Base-by-base conservation (phyloP, 2,888 invertebrate species). In the Caenorhabditis afra region DNA sequence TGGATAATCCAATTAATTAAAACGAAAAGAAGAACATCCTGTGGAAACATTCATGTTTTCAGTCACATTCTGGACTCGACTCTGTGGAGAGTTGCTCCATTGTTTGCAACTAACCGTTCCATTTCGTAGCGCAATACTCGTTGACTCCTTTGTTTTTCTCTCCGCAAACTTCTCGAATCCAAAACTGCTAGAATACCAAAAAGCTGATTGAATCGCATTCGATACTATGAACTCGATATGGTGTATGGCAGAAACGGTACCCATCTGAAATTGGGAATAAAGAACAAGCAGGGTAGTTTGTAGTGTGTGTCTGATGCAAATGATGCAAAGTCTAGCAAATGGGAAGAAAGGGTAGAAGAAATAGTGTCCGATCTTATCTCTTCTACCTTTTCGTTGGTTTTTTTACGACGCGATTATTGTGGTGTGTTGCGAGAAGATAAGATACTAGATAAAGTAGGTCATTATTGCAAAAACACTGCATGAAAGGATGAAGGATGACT, bases 181-280 rank as follows among this genome's bases (percentile, higher is more conserved):
- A 68, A 89, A 87, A 62, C 84, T 77, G 44, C 83, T 83, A 44
- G 87, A 88, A 58, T 89, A 89, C 87, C 89, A 88, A 59, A 83
- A 89, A 7, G 88, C 81, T 2, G 86, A 81, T 83, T 88, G 70
- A 64, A 86, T n/a, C 3, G 88, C 88, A 77, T 88, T 88, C 10
- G 84, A 81, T 3, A 88, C 88, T n/a, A 80, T 61, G 50, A 87
- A 87, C 81, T 86, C 82, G 23, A 88, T 78, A 39, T 87, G 86
- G 39, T 87, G 85, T 65, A 87, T 74, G 3, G 79, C 67, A 23
- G 79, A 79, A 29, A 79, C 58, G 18, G 57, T 50, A 44, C 73
- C 64, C 73, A 73, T 73, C 73, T 73, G 70, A 4, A n/a, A 1
- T 8, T 18, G 10, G 29, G 18, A 37, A 66, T 29, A 67, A 1